Percentiles rank a stretch among this genome's conserved stretches.
phyloP scores from a whole-genome alignment of 2,113 vertebrate species.

The Xyliphius kryptos region DNA sequence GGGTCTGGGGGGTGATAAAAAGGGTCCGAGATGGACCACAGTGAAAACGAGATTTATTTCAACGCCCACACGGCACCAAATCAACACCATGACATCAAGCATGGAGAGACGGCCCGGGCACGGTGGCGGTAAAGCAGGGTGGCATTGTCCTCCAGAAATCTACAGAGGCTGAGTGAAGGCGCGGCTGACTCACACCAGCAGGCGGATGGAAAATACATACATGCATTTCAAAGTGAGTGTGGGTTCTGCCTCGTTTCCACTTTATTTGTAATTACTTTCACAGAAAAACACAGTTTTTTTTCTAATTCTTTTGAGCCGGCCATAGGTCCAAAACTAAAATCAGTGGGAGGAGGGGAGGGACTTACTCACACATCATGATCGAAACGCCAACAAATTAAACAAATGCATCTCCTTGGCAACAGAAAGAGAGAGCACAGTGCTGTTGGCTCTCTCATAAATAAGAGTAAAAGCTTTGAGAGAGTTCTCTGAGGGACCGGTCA shows the following conservation, averaged over 20 bases:
- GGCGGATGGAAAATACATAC: neutral
- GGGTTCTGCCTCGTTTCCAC: conserved; percentile 9
- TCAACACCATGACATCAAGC: conserved; percentile 31
- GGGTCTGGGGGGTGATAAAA: too few relatives aligned
- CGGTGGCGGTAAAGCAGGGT: conserved; percentile 22
- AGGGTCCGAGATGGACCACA: too few relatives aligned
- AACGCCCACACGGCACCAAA: conserved; percentile 38
- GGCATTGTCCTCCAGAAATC: conserved; percentile 27
- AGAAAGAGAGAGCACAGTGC: neutral
- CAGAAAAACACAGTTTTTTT: too few relatives aligned
- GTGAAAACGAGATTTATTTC: conserved; percentile 26
- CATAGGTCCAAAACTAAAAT: neutral
- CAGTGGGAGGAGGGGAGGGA: neutral
- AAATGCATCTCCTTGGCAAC: conserved; percentile 35
- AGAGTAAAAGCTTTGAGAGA: neutral
- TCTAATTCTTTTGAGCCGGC: neutral
- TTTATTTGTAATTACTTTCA: conserved; percentile 20
- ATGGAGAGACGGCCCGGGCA: conserved; percentile 20
- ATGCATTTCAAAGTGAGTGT: neutral
- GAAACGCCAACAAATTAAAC: conserved; percentile 21
- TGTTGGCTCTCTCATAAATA: neutral
- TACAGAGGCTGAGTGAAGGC: conserved; percentile 4
- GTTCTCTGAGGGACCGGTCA: neutral
- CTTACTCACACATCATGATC: conserved; percentile 1
- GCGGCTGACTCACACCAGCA: conserved; percentile 21